Conservation (phyloP, 2,113 vertebrate genomes). For the Clarias gariepinus region DNA sequence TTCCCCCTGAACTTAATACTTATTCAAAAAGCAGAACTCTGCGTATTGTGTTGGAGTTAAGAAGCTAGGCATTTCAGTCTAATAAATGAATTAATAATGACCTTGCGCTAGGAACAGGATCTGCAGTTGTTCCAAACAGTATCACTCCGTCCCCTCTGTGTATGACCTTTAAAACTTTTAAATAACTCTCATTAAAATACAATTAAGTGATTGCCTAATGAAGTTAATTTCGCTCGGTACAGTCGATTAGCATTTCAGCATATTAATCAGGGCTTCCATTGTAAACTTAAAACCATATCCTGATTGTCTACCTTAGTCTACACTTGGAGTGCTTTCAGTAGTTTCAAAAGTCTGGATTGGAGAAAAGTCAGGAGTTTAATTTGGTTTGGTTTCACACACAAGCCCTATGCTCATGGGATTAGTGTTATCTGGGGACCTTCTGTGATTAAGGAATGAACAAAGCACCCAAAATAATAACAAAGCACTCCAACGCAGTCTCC, state of each 20-base stretch:
- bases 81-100: neutral
- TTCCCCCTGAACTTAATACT: too few relatives aligned
- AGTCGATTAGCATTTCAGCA: neutral
- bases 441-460: too few relatives aligned
- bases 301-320: neutral
- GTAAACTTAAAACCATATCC: neutral
- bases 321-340: neutral
- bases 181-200: slow-evolving; percentile 18
- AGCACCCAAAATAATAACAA: too few relatives aligned
- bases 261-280: neutral
- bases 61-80: neutral
- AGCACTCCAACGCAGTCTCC: too few relatives aligned
- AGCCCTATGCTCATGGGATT: too few relatives aligned
- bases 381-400: neutral
- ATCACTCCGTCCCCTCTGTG: neutral
- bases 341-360: neutral
- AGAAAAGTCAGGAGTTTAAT: neutral
- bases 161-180: neutral
- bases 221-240: neutral
- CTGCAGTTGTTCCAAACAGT: neutral
- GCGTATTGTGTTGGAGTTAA: neutral
- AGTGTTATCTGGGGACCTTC: too few relatives aligned
- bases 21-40: neutral
- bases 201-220: neutral
- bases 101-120: neutral